Percentiles rank a stretch among this genome's conserved stretches.
phyloP scores from a whole-genome alignment of 1,140 invertebrate genomes.

The Odontomachus brunneus region DNA sequence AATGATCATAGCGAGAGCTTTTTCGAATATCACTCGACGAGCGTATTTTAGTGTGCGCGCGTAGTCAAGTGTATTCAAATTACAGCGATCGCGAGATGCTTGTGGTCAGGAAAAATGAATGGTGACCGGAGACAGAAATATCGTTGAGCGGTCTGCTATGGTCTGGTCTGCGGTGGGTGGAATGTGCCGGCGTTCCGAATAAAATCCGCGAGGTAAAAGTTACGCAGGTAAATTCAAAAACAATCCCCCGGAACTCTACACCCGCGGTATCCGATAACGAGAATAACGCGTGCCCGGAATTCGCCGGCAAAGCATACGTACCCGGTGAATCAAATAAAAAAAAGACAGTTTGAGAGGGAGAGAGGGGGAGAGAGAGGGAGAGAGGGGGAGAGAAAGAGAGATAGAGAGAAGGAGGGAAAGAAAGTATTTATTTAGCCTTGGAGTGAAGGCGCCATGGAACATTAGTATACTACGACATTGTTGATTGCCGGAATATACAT shows the following conservation, averaged over 20 bases:
- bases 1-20: background rate
- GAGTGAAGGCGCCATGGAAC: too few relatives aligned
- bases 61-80: constrained; percentile 43
- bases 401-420: too few relatives aligned
- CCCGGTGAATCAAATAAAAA: constrained; percentile 41
- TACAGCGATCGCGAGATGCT: constrained; percentile 4
- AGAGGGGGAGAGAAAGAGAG: background rate
- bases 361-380: background rate
- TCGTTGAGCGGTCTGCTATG: constrained; percentile 17
- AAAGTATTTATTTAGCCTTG: too few relatives aligned
- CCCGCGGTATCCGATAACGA: constrained; percentile 54
- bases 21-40: background rate
- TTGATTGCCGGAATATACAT: too few relatives aligned
- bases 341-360: constrained; percentile 12
- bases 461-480: too few relatives aligned
- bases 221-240: constrained; percentile 61
- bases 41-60: background rate
- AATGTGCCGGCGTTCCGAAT: constrained; percentile 46
- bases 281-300: constrained; percentile 58
- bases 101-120: constrained; percentile 44
- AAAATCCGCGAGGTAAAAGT: constrained; percentile 58
- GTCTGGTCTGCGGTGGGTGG: background rate
- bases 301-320: constrained; percentile 29
- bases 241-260: constrained; percentile 53
- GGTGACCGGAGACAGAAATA: constrained; percentile 48